Evolutionary conservation across 1,140 invertebrate species (phyloP), one percentile per base, ranked within the genome.

Genomic region (Drosophila santomea): DNA sequence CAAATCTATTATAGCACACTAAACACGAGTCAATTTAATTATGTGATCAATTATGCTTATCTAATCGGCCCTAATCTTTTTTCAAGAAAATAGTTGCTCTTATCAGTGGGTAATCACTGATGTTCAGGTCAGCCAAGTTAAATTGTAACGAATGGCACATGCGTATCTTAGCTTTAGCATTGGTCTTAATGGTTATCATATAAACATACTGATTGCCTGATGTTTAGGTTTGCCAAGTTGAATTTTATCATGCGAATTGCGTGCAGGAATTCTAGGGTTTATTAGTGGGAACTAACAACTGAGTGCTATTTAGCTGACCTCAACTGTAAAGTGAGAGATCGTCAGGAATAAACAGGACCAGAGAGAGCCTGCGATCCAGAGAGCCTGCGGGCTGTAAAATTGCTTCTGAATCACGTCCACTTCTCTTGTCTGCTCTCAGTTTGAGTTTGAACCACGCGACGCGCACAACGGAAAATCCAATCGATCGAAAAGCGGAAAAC

Each of bases 381-480:
- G 74, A 60, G 39, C 23, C 39, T 38, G 51, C 28, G 4, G 38
- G 15, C 12, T 35, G 48, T 41, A 25, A 28, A 75, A 60, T 61
- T 57, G 14, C 23, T 64, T 69, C 47, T 17, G 50, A 86, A 86
- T 88, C 83, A 77, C 72, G 38, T 55, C 67, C 25, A 20, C 20
- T 20, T 20, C 20, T 20, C 38, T 25, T 54, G 59, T 52, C 72
- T 45, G 54, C 35, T 59, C 55, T 88, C 84, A 80, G 83, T 89
- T 77, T 10, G 36, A 39, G 56, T 89, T 89, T 80, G 63, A 64
- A 58, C 17, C 50, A 58, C 52, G 67, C 41, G 63, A 77, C 75
- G 83, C 68, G 72, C 60, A 69, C 71, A 58, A 50, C 88, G 56
- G 64, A 82, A 64, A 69, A 71, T 82, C 63, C 61, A 77, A 17